phyloP scores from a whole-genome alignment of 2,888 invertebrate species.

The Mimumesa dahlbomi region DNA sequence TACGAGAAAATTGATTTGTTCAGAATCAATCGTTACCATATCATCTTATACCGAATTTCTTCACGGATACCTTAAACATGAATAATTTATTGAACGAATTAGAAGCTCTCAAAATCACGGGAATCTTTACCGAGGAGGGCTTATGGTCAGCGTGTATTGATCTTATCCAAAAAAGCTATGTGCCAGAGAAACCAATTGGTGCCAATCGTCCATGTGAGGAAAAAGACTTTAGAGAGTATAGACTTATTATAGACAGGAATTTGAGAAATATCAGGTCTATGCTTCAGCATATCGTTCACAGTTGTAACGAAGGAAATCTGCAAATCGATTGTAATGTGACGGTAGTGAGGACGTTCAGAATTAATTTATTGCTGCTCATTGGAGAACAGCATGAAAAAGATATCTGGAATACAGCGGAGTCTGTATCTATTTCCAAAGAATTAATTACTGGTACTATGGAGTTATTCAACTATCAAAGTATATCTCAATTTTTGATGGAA shows the following conservation, averaged over 20 bases:
- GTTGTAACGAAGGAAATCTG: slow-evolving; percentile 19
- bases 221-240: slow-evolving; percentile 72
- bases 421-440: slow-evolving; percentile 60
- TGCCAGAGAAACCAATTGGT: slow-evolving; percentile 65
- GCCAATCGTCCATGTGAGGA: slow-evolving; percentile 69
- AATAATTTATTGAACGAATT: slow-evolving; percentile 65
- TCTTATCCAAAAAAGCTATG: slow-evolving; percentile 62
- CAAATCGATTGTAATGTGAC: slow-evolving; percentile 29
- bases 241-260: slow-evolving; percentile 64
- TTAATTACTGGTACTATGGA: slow-evolving; percentile 61
- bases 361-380: slow-evolving; percentile 68
- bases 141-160: slow-evolving; percentile 66
- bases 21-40: slow-evolving; percentile 11
- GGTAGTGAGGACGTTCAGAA: slow-evolving; percentile 51
- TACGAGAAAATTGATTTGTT: slow-evolving; percentile 7
- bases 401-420: slow-evolving; percentile 76
- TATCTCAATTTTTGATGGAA: slow-evolving; percentile 62
- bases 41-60: background rate
- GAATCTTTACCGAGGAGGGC: slow-evolving; percentile 46
- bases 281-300: slow-evolving; percentile 59
- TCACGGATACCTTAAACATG: slow-evolving; percentile 62
- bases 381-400: slow-evolving; percentile 74
- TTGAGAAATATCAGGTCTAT: slow-evolving; percentile 64
- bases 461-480: slow-evolving; percentile 59
- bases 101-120: slow-evolving; percentile 66